phyloP scores from a whole-genome alignment of 2,797 vertebrate species.

The Sebastes oblongus region DNA sequence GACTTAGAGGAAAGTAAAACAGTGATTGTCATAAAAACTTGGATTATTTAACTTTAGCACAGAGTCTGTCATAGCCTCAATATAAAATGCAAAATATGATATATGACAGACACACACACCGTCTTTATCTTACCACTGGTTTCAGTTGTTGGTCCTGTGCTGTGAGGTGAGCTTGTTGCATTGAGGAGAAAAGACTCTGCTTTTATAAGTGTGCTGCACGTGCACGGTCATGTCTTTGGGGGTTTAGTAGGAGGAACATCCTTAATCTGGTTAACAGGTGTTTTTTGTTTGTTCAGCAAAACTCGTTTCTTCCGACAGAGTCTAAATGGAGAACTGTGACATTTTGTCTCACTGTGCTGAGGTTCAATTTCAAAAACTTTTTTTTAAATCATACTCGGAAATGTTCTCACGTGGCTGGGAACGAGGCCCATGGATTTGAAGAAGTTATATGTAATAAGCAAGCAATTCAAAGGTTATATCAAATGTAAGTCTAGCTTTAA shows the following conservation, averaged over 20 bases:
- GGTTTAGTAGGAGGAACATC: not conserved
- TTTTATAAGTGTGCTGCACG: not conserved
- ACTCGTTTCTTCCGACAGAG: not conserved
- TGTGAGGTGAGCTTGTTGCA: not conserved
- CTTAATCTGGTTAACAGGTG: not conserved
- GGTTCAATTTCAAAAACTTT: not conserved
- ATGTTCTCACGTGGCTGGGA: not conserved
- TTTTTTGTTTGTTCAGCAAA: not conserved
- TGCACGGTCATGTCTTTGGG: not conserved
- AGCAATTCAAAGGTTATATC: not conserved
- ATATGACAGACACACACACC: not conserved
- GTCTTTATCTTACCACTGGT: not conserved
- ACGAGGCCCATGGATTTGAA: not conserved
- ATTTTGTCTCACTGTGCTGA: not conserved
- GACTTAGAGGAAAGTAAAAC: not conserved
- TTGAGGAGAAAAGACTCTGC: not conserved
- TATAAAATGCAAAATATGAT: not conserved
- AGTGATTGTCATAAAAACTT: not conserved
- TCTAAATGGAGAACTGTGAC: not conserved
- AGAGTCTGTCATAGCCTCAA: not conserved
- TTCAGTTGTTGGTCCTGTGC: not conserved
- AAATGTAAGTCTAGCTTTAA: not conserved
- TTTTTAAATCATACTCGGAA: not conserved
- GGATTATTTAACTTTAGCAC: not conserved
- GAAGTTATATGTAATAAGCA: not conserved